Evolutionary conservation across 2,797 vertebrate genomes (phyloP), one percentile per base, ranked within the genome.

Genomic region (Macropodus opercularis): DNA sequence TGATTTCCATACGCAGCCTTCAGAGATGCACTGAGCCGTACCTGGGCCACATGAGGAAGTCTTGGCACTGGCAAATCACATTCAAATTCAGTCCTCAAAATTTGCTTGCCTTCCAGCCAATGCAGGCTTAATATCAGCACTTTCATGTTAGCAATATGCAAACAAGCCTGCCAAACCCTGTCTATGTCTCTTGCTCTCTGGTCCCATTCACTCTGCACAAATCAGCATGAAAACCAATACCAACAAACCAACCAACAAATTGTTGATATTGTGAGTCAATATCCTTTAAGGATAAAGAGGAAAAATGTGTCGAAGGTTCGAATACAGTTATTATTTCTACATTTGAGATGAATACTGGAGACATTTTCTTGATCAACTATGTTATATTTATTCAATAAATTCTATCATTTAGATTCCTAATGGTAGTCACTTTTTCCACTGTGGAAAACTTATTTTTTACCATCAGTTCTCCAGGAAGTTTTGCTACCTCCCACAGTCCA

Each of bases 51-150:
- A 94, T 80, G 90, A 94, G 95, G 94, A 97, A 96, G 94, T 96
- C 92, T 93, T 87, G 90, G 70, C 75, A 54, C 82, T 92, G 90
- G 94, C 95, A 97, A 97, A 98, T 98, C 85, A 92, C 93, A 99
- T 99, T 98, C 97, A 99, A 99, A 99, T 97, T 80, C 46, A 91
- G 89, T 88, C 95, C 95, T 93, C 94, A 91, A 83, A 90, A 97
- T 98, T 98, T 98, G 95, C 87, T 91, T 96, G 92, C 82, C 73
- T 88, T 86, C 91, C 90, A 67, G 42, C 86, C 88, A 90, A 90
- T 91, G 80, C 75, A 77, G 89, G 88, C 79, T 67, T 83, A 75
- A 89, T 91, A 90, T 91, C 80, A 86, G 84, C 87, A 82, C 84
- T 92, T 91, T 91, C 83, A 92, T 95, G 92, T 94, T 93, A 91